Evolutionary conservation across 2,888 invertebrate species (phyloP), one percentile per base, ranked within the genome.

Genomic region (Ethmia dodecea): DNA sequence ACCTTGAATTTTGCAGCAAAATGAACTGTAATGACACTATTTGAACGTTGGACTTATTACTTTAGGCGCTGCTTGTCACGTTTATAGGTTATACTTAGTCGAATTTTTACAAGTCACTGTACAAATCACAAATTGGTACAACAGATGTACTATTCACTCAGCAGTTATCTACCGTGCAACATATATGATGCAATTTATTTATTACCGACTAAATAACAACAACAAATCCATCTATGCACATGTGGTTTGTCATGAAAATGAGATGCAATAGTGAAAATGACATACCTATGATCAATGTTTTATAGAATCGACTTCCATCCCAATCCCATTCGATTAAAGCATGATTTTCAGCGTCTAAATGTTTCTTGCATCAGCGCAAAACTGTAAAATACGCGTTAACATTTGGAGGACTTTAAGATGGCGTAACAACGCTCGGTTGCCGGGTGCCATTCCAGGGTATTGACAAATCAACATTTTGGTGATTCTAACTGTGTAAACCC

Each of bases 341-440:
- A 71, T 74, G 55, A 70, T 69, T 76, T 74, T 69, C 74, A 72
- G 69, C 66, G 50, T 60, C 50, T 66, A 66, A 66, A 61, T 60
- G 50, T 59, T 56, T 68, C 68, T 73, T 64, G 68, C 61, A 66
- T 53, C 60, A 70, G 60, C 49, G 60, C 42, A 65, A 76, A 73
- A 69, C 73, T 70, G 73, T 62, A 71, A 80, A 83, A 83, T 76
- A 78, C 78, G 83, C 74, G 75, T 60, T n/a, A 80, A 74, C 78
- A 72, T 76, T 81, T 80, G 72, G 73, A 76, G 68, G 75, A 77
- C 76, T 75, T 42, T 83, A 87, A 87, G 78, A 87, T 87, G 86
- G 86, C 86, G 86, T 87, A 86, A 86, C 76, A 83, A 79, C 81
- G 80, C 80, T 77, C 73, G 63, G 83, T 83, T 79, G 84, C 86